Evolutionary conservation across 1,140 invertebrate genomes (phyloP).

Genomic region (Orius insidiosus): DNA sequence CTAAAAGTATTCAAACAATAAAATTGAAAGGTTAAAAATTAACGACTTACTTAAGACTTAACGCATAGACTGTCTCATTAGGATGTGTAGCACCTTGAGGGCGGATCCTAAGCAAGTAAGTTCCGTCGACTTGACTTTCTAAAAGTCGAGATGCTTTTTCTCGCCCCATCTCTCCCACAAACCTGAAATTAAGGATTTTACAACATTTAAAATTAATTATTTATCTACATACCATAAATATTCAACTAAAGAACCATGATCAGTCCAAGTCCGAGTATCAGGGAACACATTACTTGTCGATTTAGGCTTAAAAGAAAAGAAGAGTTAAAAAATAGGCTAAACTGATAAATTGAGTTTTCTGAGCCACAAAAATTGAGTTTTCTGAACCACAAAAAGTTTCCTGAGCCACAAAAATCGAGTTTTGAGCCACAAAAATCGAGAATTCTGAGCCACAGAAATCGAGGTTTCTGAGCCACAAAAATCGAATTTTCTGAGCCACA

Average conservation of each 20-base stretch:
- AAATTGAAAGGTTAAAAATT: no score
- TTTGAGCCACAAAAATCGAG: no score
- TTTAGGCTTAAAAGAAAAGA: slow-evolving; percentile 1
- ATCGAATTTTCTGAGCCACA: no score
- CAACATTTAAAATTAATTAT: not conserved
- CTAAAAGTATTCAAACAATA: slow-evolving; percentile 32
- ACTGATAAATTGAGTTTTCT: no score
- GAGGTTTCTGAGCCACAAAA: no score
- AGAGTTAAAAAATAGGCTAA: not conserved
- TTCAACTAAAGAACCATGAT: slow-evolving; percentile 20
- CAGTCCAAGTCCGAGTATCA: slow-evolving; percentile 18
- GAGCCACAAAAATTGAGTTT: no score
- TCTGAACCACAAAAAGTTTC: no score
- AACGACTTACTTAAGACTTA: slow-evolving; percentile 72
- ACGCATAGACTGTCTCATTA: slow-evolving; percentile 57
- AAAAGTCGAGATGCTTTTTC: slow-evolving; percentile 60
- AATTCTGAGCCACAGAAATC: no score
- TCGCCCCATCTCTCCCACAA: slow-evolving; percentile 76
- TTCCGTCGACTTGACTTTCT: slow-evolving; percentile 64
- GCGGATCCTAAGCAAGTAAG: slow-evolving; percentile 71
- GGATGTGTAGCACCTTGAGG: slow-evolving; percentile 36
- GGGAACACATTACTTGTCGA: not conserved
- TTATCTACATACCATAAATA: slow-evolving; percentile 22
- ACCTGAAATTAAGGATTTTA: slow-evolving; percentile 30
- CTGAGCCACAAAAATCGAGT: no score